These are phyloP conservation scores for Diachasmimorpha longicaudata DNA, from an alignment of 1,140 invertebrate genomes.

Conservation along the genomic window DNA sequence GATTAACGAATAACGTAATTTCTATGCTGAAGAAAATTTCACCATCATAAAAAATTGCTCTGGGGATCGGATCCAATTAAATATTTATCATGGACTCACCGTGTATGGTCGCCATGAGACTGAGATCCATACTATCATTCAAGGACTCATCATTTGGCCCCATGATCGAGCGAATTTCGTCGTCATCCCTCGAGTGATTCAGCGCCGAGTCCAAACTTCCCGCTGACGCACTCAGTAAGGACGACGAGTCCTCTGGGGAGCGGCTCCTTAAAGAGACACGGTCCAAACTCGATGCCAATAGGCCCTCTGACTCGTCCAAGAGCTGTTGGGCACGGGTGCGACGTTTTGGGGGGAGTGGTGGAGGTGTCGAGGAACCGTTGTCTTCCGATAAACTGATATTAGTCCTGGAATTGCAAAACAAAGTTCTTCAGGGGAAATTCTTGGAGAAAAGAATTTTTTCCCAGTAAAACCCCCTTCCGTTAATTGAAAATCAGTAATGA, in stretches of 20 bases:
- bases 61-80: no score
- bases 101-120: constrained; percentile 59
- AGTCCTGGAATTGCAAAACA: constrained; percentile 34
- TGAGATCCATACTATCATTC: constrained; percentile 61
- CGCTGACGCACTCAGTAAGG: constrained; percentile 74
- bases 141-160: constrained; percentile 64
- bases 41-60: no score
- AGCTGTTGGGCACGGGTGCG: constrained; percentile 62
- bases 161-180: constrained; percentile 70
- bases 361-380: constrained; percentile 64
- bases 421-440: not conserved
- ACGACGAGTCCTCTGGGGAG: constrained; percentile 73
- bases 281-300: constrained; percentile 67
- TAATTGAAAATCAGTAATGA: no score
- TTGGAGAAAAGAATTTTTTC: not conserved
- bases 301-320: constrained; percentile 61
- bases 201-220: constrained; percentile 84
- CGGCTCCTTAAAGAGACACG: constrained; percentile 69
- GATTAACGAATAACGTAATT: no score
- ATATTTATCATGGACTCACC: constrained; percentile 41
- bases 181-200: constrained; percentile 80
- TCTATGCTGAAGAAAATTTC: no score
- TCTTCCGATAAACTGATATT: constrained; percentile 54
- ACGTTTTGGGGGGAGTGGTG: constrained; percentile 77
- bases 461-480: not conserved